Conservation (phyloP, 1,140 invertebrate genomes). For the Matsumurasca onukii region DNA sequence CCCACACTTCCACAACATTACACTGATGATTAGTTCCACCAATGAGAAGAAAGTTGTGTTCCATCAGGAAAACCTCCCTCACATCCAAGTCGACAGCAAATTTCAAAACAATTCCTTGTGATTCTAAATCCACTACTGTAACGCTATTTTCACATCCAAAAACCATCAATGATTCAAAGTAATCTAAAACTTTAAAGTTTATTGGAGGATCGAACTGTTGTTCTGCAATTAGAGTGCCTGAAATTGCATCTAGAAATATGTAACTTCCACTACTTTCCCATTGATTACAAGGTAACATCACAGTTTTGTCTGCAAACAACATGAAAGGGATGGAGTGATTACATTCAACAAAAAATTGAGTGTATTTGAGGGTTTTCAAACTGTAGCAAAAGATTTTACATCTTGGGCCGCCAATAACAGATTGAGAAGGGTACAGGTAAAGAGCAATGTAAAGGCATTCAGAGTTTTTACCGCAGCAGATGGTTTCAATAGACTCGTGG, state of each 20-base stretch:
- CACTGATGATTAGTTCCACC: slow-evolving; percentile 4
- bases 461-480: slow-evolving; percentile 19
- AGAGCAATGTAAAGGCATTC: background rate
- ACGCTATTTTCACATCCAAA: slow-evolving; percentile 6
- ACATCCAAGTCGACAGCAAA: slow-evolving; percentile 11
- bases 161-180: background rate
- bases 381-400: slow-evolving; percentile 27
- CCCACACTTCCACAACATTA: slow-evolving; percentile 14
- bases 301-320: slow-evolving; percentile 12
- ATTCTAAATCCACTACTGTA: slow-evolving; percentile 1
- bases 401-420: background rate
- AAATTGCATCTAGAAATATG: background rate
- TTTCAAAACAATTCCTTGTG: background rate
- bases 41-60: background rate
- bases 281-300: slow-evolving; percentile 6
- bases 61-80: background rate
- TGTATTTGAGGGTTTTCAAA: slow-evolving; percentile 29
- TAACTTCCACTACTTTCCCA: slow-evolving; percentile 21
- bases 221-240: slow-evolving; percentile 2
- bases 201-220: slow-evolving; percentile 6
- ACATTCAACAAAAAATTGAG: slow-evolving; percentile 15
- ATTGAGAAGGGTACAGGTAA: background rate
- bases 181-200: slow-evolving; percentile 6
- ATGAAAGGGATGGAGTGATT: slow-evolving; percentile 16
- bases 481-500: slow-evolving; percentile 16